A percentile compares a stretch with the other conserved stretches of the same genome.
Conservation (phyloP, 2,888 invertebrate species). For the Blera fallax region DNA sequence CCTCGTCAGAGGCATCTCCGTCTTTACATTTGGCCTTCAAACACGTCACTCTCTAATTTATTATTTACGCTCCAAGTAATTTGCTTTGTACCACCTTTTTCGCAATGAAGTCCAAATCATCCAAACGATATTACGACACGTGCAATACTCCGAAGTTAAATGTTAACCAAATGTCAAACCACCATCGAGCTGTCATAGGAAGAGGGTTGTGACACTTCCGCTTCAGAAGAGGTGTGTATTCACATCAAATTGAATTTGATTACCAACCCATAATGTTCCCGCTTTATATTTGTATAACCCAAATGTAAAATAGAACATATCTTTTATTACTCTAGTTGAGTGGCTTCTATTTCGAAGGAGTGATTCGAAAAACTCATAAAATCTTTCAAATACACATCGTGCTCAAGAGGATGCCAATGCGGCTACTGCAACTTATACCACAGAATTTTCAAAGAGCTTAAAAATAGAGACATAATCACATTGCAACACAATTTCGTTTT, state of each 20-base stretch:
- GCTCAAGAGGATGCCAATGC: conserved; percentile 21
- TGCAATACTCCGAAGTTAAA: not conserved
- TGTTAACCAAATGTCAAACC: conserved; percentile 15
- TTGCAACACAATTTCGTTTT: conserved; percentile 36
- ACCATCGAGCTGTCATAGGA: not conserved
- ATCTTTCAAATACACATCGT: conserved; percentile 8
- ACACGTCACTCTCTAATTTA: not conserved
- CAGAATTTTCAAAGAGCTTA: not conserved
- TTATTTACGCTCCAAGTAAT: conserved; percentile 7
- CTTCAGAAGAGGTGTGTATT: not conserved
- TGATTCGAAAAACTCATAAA: conserved; percentile 17
- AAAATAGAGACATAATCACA: conserved; percentile 37
- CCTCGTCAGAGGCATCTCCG: not conserved
- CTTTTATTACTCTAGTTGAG: conserved; percentile 7
- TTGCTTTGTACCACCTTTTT: not conserved
- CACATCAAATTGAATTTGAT: conserved; percentile 3
- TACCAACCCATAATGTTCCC: conserved; percentile 1
- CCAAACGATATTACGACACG: not conserved
- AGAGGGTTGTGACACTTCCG: not conserved
- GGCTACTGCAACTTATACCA: conserved; percentile 33
- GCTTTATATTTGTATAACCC: conserved; percentile 1
- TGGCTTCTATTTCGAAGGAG: conserved; percentile 17
- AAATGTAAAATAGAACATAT: conserved; percentile 16
- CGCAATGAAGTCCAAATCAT: not conserved
- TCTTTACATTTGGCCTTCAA: conserved; percentile 13